Evolutionary conservation across 2,797 vertebrate genomes (phyloP).

Genomic region (Lemur catta): DNA sequence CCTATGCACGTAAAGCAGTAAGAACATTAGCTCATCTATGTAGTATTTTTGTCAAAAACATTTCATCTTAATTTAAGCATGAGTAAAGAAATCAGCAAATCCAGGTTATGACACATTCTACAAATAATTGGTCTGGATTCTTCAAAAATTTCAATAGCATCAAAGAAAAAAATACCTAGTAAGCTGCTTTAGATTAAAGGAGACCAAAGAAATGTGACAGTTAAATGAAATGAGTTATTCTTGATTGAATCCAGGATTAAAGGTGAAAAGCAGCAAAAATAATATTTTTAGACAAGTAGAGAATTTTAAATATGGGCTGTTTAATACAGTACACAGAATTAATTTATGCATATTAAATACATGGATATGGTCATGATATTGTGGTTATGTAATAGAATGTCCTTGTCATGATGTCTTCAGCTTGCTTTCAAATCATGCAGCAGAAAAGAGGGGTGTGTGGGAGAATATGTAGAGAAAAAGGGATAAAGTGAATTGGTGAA

Average conservation of each 20-base stretch:
- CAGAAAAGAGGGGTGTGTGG: background rate
- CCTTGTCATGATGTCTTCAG: background rate
- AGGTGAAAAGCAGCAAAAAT: background rate
- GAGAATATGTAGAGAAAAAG: background rate
- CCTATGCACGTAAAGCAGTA: background rate
- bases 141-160: background rate
- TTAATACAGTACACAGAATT: background rate
- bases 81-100: background rate
- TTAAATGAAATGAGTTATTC: background rate
- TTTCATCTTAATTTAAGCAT: background rate
- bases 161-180: background rate
- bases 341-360: background rate
- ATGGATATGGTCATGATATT: background rate
- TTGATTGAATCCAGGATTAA: background rate
- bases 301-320: background rate
- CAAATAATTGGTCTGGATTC: background rate
- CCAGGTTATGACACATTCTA: background rate
- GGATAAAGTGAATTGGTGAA: background rate
- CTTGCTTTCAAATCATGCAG: background rate
- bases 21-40: background rate
- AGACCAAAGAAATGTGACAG: background rate
- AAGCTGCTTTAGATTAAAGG: background rate
- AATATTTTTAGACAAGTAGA: background rate
- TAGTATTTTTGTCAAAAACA: background rate
- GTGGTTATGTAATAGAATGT: background rate